A percentile compares a stretch with the other conserved stretches of the same genome.
Evolutionary conservation across 2,113 vertebrate species (phyloP).

Genomic region (Diphyllodes magnificus): DNA sequence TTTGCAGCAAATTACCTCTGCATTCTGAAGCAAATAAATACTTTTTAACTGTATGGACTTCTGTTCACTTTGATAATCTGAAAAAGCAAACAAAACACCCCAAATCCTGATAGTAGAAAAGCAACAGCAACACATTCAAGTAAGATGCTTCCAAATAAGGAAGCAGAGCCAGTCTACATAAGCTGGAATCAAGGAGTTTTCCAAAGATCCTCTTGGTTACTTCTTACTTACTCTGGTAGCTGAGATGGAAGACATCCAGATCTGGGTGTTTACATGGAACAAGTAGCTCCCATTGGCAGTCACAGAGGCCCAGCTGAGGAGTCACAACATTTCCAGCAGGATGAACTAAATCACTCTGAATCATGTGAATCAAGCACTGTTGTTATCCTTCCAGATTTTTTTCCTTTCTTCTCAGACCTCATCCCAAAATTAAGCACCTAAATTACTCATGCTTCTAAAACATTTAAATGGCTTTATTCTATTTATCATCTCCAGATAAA

Average conservation of each 20-base stretch:
- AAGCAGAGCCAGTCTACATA: background rate
- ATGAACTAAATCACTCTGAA: background rate
- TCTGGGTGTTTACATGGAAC: fast-evolving
- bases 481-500: background rate
- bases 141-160: background rate
- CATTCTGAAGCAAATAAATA: background rate
- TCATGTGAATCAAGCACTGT: fast-evolving
- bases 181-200: background rate
- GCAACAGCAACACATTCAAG: background rate
- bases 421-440: background rate
- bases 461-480: background rate
- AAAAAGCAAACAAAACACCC: background rate
- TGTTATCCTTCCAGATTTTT: background rate
- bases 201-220: background rate
- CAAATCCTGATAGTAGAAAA: background rate
- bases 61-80: background rate
- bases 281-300: background rate
- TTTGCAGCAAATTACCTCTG: background rate
- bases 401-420: background rate
- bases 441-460: background rate
- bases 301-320: background rate
- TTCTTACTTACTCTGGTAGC: background rate
- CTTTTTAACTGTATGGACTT: background rate
- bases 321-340: background rate
- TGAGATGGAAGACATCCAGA: background rate